A percentile compares a stretch with the other conserved stretches of the same genome.
phyloP scores from a whole-genome alignment of 2,797 vertebrate species.

The Lagorchestes hirsutus region DNA sequence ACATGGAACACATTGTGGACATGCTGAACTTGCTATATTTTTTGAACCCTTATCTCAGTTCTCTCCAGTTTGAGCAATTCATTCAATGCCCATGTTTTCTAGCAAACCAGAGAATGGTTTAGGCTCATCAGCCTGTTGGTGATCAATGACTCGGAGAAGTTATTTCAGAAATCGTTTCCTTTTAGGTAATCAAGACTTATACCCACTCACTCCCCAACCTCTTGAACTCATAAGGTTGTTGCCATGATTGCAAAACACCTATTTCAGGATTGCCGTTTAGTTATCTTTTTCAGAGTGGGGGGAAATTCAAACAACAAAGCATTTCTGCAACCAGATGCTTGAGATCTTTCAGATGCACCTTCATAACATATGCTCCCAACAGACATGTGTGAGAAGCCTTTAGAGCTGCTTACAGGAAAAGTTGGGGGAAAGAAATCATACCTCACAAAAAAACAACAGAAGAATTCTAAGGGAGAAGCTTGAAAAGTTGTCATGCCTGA shows the following conservation, averaged over 20 bases:
- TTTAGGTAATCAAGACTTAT: background rate
- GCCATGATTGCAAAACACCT: background rate
- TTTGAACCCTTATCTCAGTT: background rate
- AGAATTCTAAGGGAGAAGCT: background rate
- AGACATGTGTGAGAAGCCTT: background rate
- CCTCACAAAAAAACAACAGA: background rate
- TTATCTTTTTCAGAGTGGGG: background rate
- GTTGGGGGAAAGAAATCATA: background rate
- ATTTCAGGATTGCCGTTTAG: background rate
- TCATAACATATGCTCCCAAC: background rate
- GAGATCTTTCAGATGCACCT: background rate
- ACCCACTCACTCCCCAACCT: background rate
- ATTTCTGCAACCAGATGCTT: background rate
- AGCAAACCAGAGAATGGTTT: background rate
- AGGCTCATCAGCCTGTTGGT: background rate
- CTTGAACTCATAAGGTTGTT: background rate
- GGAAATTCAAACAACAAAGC: background rate
- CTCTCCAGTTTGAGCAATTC: background rate
- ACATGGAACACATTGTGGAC: background rate
- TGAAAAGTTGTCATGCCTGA: background rate
- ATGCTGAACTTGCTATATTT: background rate
- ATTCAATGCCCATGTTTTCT: background rate
- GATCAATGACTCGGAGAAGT: background rate
- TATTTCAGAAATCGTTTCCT: background rate
- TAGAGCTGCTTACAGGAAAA: background rate